Conservation (phyloP, 2,113 vertebrate genomes). For the Notarius lentiginosus region DNA sequence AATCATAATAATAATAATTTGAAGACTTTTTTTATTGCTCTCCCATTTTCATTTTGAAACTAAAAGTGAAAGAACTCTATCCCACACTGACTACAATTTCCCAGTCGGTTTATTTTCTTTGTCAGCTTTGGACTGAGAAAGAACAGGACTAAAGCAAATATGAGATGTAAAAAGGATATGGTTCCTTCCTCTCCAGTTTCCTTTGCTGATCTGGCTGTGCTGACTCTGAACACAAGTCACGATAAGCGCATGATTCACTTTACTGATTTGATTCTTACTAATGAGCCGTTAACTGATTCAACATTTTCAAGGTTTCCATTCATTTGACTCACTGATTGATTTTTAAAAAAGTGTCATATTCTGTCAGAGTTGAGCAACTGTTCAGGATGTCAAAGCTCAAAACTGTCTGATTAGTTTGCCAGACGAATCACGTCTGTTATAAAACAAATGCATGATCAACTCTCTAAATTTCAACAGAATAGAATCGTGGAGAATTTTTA, state of each 20-base stretch:
- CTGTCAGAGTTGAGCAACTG: background rate
- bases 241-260: background rate
- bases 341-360: background rate
- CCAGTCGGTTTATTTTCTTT: constrained; percentile 28
- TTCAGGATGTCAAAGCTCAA: background rate
- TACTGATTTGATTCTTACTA: background rate
- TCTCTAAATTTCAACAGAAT: background rate
- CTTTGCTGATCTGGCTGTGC: constrained; percentile 47
- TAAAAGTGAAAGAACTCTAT: no score
- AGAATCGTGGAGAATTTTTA: background rate
- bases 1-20: no score
- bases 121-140: constrained; percentile 36
- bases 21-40: no score
- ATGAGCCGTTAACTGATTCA: background rate
- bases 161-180: constrained; percentile 63
- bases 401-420: background rate
- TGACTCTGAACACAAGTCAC: background rate
- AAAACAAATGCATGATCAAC: background rate
- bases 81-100: no score
- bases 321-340: background rate
- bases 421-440: background rate
- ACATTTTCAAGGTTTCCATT: background rate
- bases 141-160: constrained; percentile 44
- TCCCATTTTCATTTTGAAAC: no score
- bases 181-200: constrained; percentile 60